Evolutionary conservation across 2,113 vertebrate species (phyloP), one percentile per base, ranked within the genome.

Genomic region (Paratilapia polleni): DNA sequence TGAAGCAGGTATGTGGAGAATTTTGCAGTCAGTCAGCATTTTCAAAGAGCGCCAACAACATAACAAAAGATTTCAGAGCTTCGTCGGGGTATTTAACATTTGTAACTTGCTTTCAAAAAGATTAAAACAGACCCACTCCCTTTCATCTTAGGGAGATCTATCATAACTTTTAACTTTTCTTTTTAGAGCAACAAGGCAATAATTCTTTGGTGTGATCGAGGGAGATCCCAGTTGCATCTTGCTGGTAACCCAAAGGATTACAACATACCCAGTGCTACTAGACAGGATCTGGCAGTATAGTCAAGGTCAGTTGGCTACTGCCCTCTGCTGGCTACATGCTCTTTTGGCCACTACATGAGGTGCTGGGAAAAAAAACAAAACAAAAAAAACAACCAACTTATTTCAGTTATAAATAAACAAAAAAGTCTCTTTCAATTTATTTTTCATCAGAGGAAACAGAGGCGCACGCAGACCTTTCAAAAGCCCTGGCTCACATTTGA

Each of bases 51-150:
- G 99, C 47, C 95, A 95, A 89, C 97, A 98, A 73, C 97, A 99
- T 88, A n/a, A n/a, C n/a, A 99, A 99, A 90, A 97, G 97, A 88
- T 99, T 99, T 87, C 98, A 98, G 91, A 96, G 95, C 87, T 99
- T 99, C 91, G 96, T 99, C 80, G 99, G 98, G 96, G 98, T 97
- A 96, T n/a, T n/a, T n/a, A n/a, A n/a, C n/a, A n/a, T n/a, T n/a
- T n/a, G n/a, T n/a, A n/a, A n/a, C n/a, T n/a, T n/a, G n/a, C n/a
- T 93, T 95, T n/a, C n/a, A n/a, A n/a, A n/a, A n/a, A n/a, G n/a
- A n/a, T n/a, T n/a, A n/a, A n/a, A n/a, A n/a, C n/a, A n/a, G n/a
- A n/a, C n/a, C n/a, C n/a, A n/a, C n/a, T n/a, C n/a, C n/a, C n/a
- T n/a, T n/a, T n/a, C 11, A 36, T 8, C 47, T 78, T 3, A 1